A percentile compares a stretch with the other conserved stretches of the same genome.
These are phyloP conservation scores for Ophioderma brevispina DNA, from an alignment of 35 echinoderm and acorn worm species.

Conservation along the genomic window DNA sequence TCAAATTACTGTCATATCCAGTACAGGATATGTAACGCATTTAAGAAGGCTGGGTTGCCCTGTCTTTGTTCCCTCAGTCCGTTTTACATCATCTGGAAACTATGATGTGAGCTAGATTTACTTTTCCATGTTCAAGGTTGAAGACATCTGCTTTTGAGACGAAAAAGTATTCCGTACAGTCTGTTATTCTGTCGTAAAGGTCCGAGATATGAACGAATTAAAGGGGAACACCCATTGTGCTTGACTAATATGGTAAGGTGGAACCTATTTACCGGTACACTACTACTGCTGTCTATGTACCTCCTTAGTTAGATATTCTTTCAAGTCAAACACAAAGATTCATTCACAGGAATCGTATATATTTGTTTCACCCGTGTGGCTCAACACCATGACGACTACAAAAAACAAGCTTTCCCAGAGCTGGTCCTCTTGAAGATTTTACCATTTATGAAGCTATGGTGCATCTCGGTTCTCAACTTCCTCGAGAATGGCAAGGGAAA, in stretches of 20 bases:
- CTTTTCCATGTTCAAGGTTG: not conserved
- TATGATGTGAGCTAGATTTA: not conserved
- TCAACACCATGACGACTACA: too few relatives aligned
- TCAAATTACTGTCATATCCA: not conserved
- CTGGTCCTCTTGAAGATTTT: slow-evolving; percentile 10
- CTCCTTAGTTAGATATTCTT: not conserved
- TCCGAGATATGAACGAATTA: not conserved
- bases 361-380: not conserved
- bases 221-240: not conserved
- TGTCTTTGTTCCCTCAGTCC: not conserved
- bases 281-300: not conserved
- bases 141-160: not conserved
- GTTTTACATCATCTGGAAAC: not conserved
- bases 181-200: slow-evolving; percentile 2
- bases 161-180: not conserved
- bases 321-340: not conserved
- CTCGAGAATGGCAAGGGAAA: not conserved
- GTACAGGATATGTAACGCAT: not conserved
- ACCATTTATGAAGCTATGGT: not conserved
- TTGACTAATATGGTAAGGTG: not conserved
- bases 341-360: not conserved
- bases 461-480: not conserved
- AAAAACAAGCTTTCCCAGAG: not conserved
- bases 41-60: not conserved
- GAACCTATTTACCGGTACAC: not conserved